Percentiles rank a stretch among this genome's conserved stretches.
These are phyloP conservation scores for Dryocosmus kuriphilus DNA, from an alignment of 2,888 invertebrate species.

Conservation along the genomic window DNA sequence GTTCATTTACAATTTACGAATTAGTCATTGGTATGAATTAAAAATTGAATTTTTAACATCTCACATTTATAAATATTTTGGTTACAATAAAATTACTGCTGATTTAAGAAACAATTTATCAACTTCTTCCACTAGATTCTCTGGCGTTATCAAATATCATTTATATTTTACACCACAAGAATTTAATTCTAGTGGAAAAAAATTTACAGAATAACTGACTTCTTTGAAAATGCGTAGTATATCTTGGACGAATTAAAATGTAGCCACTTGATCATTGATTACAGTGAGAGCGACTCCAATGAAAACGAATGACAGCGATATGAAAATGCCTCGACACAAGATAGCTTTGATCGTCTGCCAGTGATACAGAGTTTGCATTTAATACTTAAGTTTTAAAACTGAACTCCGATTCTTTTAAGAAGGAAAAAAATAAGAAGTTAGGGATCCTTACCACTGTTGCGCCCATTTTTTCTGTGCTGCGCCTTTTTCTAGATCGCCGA, in stretches of 20 bases:
- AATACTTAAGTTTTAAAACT: background rate
- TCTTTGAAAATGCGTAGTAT: background rate
- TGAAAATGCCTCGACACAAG: conserved; percentile 70
- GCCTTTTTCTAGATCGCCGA: conserved; percentile 80
- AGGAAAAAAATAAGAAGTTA: background rate
- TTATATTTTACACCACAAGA: background rate
- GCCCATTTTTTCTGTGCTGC: conserved; percentile 82
- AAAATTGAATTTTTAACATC: background rate
- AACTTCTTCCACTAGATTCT: background rate
- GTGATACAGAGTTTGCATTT: conserved; percentile 64
- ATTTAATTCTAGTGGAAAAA: background rate
- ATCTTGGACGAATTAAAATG: conserved; percentile 50
- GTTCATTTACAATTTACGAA: conserved; percentile 49
- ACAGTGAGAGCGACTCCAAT: conserved; percentile 67
- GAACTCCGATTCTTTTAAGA: background rate
- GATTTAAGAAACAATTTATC: background rate
- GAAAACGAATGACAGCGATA: conserved; percentile 69
- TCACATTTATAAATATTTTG: background rate
- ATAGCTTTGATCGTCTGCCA: conserved; percentile 69
- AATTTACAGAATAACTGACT: conserved; percentile 1
- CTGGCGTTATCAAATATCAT: background rate
- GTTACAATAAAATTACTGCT: background rate
- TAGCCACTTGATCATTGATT: conserved; percentile 61
- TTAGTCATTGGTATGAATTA: background rate
- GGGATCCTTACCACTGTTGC: conserved; percentile 81